Conservation (phyloP, 2,888 invertebrate genomes). For the Pecten maximus region DNA sequence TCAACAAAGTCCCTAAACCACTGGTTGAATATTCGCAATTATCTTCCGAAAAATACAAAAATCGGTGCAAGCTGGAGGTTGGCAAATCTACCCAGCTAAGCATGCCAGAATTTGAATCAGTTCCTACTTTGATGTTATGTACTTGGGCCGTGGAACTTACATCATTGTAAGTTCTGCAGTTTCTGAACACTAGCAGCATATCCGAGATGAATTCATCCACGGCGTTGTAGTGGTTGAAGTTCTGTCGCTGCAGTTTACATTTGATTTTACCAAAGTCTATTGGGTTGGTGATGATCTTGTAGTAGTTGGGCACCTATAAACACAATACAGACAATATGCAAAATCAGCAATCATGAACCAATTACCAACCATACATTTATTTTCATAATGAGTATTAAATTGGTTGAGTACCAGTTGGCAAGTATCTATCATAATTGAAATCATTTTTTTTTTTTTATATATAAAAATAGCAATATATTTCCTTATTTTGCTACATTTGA, state of each 20-base stretch:
- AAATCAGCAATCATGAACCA: too few relatives aligned
- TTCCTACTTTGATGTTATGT: slow-evolving; percentile 35
- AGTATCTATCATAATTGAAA: too few relatives aligned
- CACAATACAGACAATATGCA: slow-evolving; percentile 40
- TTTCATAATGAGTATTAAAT: too few relatives aligned
- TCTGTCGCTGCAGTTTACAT: slow-evolving; percentile 89
- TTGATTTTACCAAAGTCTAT: slow-evolving; percentile 94
- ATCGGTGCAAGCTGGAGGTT: not conserved
- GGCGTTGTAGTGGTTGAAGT: slow-evolving; percentile 89
- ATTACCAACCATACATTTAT: too few relatives aligned
- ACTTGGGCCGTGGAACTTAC: slow-evolving; percentile 84
- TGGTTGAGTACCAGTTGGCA: too few relatives aligned
- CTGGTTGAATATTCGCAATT: not conserved
- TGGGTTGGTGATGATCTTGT: slow-evolving; percentile 89
- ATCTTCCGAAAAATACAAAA: not conserved
- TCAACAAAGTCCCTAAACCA: not conserved
- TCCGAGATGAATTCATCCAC: slow-evolving; percentile 90
- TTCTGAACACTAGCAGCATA: slow-evolving; percentile 92
- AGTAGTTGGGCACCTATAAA: slow-evolving; percentile 87
- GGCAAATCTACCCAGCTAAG: slow-evolving; percentile 7
- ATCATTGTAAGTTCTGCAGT: slow-evolving; percentile 92
- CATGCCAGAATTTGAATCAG: slow-evolving; percentile 33
- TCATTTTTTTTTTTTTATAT: too few relatives aligned
- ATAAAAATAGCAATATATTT: too few relatives aligned
- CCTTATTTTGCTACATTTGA: too few relatives aligned